phyloP scores from a whole-genome alignment of 2,797 vertebrate species.

The Sebastiscus tertius region DNA sequence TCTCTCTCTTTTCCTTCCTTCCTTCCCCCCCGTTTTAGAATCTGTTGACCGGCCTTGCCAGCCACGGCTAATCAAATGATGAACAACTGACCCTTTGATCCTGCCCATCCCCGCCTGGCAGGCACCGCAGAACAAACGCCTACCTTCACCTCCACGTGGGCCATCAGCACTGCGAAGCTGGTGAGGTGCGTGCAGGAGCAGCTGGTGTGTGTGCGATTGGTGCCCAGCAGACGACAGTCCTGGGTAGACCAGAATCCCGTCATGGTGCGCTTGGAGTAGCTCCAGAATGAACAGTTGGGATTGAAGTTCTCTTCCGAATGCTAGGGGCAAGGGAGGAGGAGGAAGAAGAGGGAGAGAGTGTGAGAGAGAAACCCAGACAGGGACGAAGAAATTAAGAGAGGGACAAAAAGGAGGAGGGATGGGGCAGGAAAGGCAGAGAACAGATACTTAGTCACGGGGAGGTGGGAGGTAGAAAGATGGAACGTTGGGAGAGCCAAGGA shows the following conservation, averaged over 20 bases:
- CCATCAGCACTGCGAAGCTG: conserved; percentile 98
- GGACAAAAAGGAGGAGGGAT: conserved; percentile 19
- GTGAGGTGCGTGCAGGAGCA: conserved; percentile 99
- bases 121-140: conserved; percentile 26
- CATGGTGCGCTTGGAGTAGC: conserved; percentile 98
- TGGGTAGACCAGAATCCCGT: conserved; percentile 98
- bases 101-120: conserved; percentile 32
- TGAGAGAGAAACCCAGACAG: conserved; percentile 22
- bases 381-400: conserved; percentile 19
- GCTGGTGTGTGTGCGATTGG: conserved; percentile 95
- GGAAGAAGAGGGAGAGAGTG: not conserved
- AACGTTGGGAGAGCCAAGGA: conserved; percentile 43
- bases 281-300: conserved; percentile 99
- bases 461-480: conserved; percentile 54
- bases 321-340: conserved; percentile 67
- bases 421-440: conserved; percentile 24
- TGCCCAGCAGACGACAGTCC: conserved; percentile 93
- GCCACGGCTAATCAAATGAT: conserved; percentile 60
- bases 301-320: conserved; percentile 99
- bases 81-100: conserved; percentile 57
- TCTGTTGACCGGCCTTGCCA: conserved; percentile 33
- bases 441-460: conserved; percentile 51
- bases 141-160: conserved; percentile 97
- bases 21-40: not conserved
- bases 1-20: conserved; percentile 17